A percentile compares a stretch with the other conserved stretches of the same genome.
phyloP scores from a whole-genome alignment of 1,140 invertebrate genomes.

The Leptinotarsa undecemlineata region DNA sequence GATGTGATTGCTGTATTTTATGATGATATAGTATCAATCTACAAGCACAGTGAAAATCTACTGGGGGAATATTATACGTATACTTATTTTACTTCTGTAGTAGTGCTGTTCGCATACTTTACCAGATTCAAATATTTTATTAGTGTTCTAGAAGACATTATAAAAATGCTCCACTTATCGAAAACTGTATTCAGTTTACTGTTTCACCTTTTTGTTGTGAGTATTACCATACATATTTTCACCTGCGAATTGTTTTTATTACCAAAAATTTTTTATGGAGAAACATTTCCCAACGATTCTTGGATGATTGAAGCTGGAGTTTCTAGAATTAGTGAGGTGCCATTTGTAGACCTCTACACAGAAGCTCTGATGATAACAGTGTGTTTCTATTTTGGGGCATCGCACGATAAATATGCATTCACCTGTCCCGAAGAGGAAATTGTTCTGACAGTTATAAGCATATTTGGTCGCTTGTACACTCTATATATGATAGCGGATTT shows the following conservation, averaged over 20 bases:
- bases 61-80: not conserved
- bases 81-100: not conserved
- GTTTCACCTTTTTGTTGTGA: constrained; percentile 14
- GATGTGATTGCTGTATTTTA: constrained; percentile 24
- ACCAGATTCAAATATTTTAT: not conserved
- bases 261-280: constrained; percentile 17
- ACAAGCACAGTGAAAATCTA: not conserved
- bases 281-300: constrained; percentile 12
- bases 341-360: constrained; percentile 5
- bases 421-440: constrained; percentile 15
- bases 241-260: constrained; percentile 26
- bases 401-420: not conserved
- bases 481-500: constrained; percentile 31
- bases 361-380: constrained; percentile 27
- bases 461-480: constrained; percentile 34
- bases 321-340: not conserved
- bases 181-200: constrained; percentile 23
- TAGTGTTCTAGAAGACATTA: not conserved
- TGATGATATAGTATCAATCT: not conserved
- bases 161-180: not conserved
- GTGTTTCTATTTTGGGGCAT: constrained; percentile 30
- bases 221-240: constrained; percentile 23
- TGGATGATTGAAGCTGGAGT: constrained; percentile 22
- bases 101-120: not conserved
- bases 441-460: constrained; percentile 14